Base-by-base conservation (phyloP, 1,140 invertebrate genomes). In the Drosophila neocordata region DNA sequence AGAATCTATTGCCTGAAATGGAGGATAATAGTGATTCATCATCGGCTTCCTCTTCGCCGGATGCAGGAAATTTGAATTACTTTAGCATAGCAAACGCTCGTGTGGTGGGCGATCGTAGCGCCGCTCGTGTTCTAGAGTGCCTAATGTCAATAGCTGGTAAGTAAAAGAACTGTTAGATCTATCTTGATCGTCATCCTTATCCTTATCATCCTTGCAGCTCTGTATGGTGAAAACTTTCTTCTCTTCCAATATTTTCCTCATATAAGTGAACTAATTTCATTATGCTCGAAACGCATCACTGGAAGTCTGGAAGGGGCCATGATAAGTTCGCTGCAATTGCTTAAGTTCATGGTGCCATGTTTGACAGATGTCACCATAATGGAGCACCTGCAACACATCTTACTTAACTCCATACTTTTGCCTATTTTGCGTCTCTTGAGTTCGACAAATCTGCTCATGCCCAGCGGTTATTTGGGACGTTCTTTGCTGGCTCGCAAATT, bases 211-310 rank as follows among this genome's bases (percentile, higher is more conserved):
- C 1, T 63, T 68, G 0, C 53, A 85, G 81, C 81, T 13, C 73
- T 85, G 22, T 85, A 85, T 27, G 81, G 82, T 1, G 81, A 85
- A 51, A 85, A 65, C 59, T 95, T 99, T 52, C 96, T 99, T 74
- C 93, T 99, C 35, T 92, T 98, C 35, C 98, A 99, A 92, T 99
- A 99, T 91, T 93, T 99, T 58, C 97, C 97, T 0, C 97, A 98
- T 90, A 96, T 98, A 91, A 95, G 95, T 11, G 98, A 99, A 82
- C 87, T 97, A 13, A 94, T 97, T 58, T 94, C 94, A 4, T 93
- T 96, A 2, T 96, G 96, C 70, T 95, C 96, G 60, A 94, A 94
- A 55, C 95, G 96, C 70, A 90, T 98, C 60, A 97, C 97, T 1
- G 92, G 94, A 8, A 96, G 95, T 80, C 92, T 98, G 34, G 98